Conservation (phyloP, 2,113 vertebrate species). For the Isurus oxyrinchus region DNA sequence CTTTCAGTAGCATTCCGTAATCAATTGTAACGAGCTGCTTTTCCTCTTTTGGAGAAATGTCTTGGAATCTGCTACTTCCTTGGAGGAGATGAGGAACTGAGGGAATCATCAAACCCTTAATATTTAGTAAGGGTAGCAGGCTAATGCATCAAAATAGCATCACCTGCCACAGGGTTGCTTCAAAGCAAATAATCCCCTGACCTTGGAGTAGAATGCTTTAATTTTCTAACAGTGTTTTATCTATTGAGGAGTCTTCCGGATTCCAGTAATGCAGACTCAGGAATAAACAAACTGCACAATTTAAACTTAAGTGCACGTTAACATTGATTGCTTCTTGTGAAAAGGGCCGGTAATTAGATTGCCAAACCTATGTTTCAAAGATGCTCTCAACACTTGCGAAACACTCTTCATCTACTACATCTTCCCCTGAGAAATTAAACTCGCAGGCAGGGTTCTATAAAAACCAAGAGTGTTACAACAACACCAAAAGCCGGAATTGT, state of each 20-base stretch:
- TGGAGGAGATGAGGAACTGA: background rate
- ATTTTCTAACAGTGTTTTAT: constrained; percentile 24
- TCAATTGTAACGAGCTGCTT: background rate
- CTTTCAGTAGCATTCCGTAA: background rate
- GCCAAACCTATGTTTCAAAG: constrained; percentile 44
- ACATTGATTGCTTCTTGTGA: constrained; percentile 41
- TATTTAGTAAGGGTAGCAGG: background rate
- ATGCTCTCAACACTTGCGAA: constrained; percentile 45
- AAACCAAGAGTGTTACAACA: constrained; percentile 40
- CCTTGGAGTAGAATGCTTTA: constrained; percentile 12
- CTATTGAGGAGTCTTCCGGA: constrained; percentile 23
- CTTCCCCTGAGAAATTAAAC: constrained; percentile 46
- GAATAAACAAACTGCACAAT: constrained; percentile 44
- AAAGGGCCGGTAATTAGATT: constrained; percentile 46
- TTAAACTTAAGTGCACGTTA: constrained; percentile 45
- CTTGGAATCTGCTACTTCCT: background rate
- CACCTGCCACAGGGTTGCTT: background rate
- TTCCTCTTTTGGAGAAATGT: background rate
- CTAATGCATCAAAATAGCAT: background rate
- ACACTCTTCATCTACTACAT: constrained; percentile 41
- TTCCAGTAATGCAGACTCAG: constrained; percentile 40
- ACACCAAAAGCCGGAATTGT: constrained; percentile 39
- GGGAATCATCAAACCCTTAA: background rate
- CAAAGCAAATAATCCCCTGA: constrained; percentile 1
- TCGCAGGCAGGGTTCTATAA: constrained; percentile 44